Evolutionary conservation across 2,797 vertebrate genomes (phyloP).

Genomic region (Crocidura indochinensis): DNA sequence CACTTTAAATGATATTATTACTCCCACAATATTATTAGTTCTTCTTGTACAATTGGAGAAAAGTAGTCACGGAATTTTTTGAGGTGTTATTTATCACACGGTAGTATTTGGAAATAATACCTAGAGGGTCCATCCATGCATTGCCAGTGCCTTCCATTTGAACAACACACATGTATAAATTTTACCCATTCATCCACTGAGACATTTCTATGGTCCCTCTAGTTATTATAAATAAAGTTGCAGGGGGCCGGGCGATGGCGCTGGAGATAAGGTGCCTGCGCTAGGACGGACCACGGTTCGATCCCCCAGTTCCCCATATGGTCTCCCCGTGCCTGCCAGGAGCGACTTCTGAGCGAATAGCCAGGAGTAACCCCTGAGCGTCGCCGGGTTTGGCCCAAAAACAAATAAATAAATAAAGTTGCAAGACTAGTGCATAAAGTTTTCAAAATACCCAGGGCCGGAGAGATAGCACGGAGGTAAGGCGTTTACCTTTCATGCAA

Average conservation of each 20-base stretch:
- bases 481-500: no score
- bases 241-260: no score
- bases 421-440: not conserved
- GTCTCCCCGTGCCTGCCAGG: no score
- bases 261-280: no score
- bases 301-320: no score
- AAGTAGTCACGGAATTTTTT: constrained; percentile 21
- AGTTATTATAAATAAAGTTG: not conserved
- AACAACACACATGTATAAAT: no score
- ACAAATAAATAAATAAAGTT: not conserved
- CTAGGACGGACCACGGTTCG: no score
- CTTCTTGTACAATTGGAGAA: not conserved
- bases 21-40: not conserved
- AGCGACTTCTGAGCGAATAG: no score
- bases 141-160: no score
- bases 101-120: not conserved
- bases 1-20: constrained; percentile 47
- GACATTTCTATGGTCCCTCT: not conserved
- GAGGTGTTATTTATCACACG: constrained; percentile 25
- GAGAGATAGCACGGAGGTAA: no score
- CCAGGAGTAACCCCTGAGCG: no score
- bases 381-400: no score
- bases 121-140: not conserved
- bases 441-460: not conserved
- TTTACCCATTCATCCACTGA: not conserved